These are phyloP conservation scores for Taeniopygia guttata DNA, from an alignment of 2,797 vertebrate genomes.

Conservation along the genomic window DNA sequence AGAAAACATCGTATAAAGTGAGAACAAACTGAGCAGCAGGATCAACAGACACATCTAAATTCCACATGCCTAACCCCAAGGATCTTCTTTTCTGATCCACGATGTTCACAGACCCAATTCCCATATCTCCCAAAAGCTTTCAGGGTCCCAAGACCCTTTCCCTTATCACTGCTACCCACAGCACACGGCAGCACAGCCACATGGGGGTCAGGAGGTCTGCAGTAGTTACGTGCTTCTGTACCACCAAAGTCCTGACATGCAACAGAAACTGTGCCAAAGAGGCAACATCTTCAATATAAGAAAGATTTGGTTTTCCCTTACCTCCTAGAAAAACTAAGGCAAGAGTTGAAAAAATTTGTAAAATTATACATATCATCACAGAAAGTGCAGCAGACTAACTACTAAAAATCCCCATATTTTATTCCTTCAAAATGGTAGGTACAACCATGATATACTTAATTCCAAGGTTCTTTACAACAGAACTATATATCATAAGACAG, in stretches of 20 bases:
- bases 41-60: accelerated
- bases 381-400: background rate
- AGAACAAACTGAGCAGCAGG: background rate
- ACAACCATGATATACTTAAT: background rate
- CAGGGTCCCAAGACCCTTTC: background rate
- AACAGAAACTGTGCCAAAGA: background rate
- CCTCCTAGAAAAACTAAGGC: background rate
- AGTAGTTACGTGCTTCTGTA: background rate
- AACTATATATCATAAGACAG: background rate
- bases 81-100: background rate
- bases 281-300: background rate
- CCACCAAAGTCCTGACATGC: background rate
- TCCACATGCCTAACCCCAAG: background rate
- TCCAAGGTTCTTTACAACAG: background rate
- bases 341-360: background rate
- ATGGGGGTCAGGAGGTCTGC: background rate
- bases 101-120: background rate
- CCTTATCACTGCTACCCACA: too few relatives aligned
- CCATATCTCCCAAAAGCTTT: background rate
- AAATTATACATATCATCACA: background rate
- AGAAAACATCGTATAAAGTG: background rate
- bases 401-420: accelerated
- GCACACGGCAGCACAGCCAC: background rate
- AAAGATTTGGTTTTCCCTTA: background rate
- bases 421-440: background rate